Evolutionary conservation across 2,888 invertebrate genomes (phyloP).

Genomic region (Netelia virgata): DNA sequence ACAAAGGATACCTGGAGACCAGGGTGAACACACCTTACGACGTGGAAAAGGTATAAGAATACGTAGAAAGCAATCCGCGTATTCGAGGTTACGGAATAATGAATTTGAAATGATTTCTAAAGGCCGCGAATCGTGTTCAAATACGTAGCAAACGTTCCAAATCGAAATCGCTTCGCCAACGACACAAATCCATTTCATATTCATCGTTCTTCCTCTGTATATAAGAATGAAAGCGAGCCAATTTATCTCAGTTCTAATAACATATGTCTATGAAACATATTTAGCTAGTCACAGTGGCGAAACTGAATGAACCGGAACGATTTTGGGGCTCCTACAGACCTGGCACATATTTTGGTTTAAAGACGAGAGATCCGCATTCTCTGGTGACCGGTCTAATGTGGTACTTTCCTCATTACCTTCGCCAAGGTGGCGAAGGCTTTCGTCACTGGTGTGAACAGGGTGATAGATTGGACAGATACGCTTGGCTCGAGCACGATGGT

Average conservation of each 20-base stretch:
- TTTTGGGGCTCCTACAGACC: slow-evolving; percentile 98
- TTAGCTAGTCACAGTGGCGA: slow-evolving; percentile 90
- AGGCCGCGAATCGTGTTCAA: too few species aligned
- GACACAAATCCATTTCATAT: not conserved
- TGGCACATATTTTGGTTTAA: slow-evolving; percentile 95
- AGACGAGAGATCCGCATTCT: slow-evolving; percentile 95
- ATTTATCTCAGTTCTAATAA: slow-evolving; percentile 8
- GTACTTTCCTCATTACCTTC: slow-evolving; percentile 92
- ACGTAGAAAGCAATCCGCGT: not conserved
- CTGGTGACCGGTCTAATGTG: slow-evolving; percentile 98
- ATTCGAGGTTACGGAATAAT: not conserved
- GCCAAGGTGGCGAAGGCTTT: slow-evolving; percentile 89
- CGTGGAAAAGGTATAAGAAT: slow-evolving; percentile 88
- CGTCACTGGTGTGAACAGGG: slow-evolving; percentile 97
- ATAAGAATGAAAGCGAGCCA: not conserved
- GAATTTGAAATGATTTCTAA: not conserved
- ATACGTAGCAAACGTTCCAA: too few species aligned
- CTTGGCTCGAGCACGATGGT: slow-evolving; percentile 98
- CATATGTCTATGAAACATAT: slow-evolving; percentile 20
- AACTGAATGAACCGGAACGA: slow-evolving; percentile 90
- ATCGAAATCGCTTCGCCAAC: not conserved
- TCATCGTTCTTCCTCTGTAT: not conserved
- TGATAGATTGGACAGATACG: slow-evolving; percentile 91
- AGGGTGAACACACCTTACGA: slow-evolving; percentile 94
- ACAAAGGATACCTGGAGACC: slow-evolving; percentile 94